These are phyloP conservation scores for Paramormyrops hopkinsi DNA, from an alignment of 2,797 vertebrate genomes.

Conservation along the genomic window DNA sequence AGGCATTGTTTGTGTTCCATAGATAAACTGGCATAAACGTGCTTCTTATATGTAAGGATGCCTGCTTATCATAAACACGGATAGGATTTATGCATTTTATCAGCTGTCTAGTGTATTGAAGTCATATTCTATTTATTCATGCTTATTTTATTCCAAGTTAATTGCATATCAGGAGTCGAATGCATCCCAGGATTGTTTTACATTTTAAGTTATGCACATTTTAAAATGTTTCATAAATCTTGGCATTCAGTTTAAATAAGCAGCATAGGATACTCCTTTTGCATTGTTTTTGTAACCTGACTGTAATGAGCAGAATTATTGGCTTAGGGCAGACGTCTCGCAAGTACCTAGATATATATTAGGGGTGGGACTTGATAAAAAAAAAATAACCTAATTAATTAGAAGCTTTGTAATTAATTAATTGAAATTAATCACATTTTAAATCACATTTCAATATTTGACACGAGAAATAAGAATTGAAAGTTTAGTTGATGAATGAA, in stretches of 20 bases:
- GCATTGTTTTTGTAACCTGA: not conserved
- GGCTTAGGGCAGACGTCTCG: not conserved
- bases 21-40: not conserved
- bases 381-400: too few relatives aligned
- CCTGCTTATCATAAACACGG: not conserved
- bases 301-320: not conserved
- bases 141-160: not conserved
- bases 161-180: not conserved
- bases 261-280: not conserved
- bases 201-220: conserved; percentile 13
- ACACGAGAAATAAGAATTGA: too few relatives aligned
- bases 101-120: not conserved
- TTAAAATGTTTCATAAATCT: not conserved
- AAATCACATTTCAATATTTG: too few relatives aligned
- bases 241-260: not conserved
- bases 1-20: not conserved
- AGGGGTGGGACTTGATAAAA: not conserved
- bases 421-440: too few relatives aligned
- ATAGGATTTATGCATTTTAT: not conserved
- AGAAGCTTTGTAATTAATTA: too few relatives aligned
- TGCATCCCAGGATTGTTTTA: not conserved
- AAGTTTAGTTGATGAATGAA: too few relatives aligned
- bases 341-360: not conserved
- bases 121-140: not conserved
- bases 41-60: not conserved